These are phyloP conservation scores for Elgaria multicarinata DNA, from an alignment of 2,113 vertebrate species.

Conservation along the genomic window DNA sequence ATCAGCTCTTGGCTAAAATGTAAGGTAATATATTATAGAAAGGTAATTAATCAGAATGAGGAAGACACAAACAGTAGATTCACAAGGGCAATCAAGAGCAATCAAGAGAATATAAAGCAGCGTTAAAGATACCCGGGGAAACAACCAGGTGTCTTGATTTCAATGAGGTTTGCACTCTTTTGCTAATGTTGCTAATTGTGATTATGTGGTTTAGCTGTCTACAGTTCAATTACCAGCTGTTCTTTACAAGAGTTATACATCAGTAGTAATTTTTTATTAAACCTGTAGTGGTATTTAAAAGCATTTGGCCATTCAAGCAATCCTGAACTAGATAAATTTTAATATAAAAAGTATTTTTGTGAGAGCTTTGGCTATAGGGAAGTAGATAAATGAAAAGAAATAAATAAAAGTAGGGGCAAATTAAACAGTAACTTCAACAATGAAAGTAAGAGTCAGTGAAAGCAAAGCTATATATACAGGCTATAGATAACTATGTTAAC, in stretches of 20 bases:
- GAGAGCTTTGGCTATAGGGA: too few species aligned
- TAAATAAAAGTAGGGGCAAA: not conserved
- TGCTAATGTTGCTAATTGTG: slow-evolving; percentile 13
- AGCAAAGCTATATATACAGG: too few species aligned
- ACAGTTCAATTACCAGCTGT: slow-evolving; percentile 5
- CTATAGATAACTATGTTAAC: too few species aligned
- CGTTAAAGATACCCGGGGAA: slow-evolving; percentile 18
- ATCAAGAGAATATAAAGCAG: slow-evolving; percentile 31
- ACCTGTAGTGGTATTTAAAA: slow-evolving; percentile 1
- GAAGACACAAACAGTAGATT: slow-evolving; percentile 25
- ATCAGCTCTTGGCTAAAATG: slow-evolving; percentile 13
- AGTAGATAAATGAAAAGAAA: not conserved
- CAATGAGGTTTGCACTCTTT: slow-evolving; percentile 26
- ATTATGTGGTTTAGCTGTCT: slow-evolving; percentile 29
- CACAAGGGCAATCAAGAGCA: slow-evolving; percentile 44
- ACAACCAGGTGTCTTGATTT: slow-evolving; percentile 36
- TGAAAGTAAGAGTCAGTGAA: not conserved
- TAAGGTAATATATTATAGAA: slow-evolving; percentile 24
- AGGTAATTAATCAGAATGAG: slow-evolving; percentile 42
- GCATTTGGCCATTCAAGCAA: not conserved
- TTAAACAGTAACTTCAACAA: not conserved
- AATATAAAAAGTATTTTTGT: not conserved
- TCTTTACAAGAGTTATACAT: slow-evolving; percentile 12
- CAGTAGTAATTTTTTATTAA: slow-evolving; percentile 11
- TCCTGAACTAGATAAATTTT: slow-evolving; percentile 26